A percentile compares a stretch with the other conserved stretches of the same genome.
phyloP scores from a whole-genome alignment of 2,888 invertebrate species.

The Apeira syringaria region DNA sequence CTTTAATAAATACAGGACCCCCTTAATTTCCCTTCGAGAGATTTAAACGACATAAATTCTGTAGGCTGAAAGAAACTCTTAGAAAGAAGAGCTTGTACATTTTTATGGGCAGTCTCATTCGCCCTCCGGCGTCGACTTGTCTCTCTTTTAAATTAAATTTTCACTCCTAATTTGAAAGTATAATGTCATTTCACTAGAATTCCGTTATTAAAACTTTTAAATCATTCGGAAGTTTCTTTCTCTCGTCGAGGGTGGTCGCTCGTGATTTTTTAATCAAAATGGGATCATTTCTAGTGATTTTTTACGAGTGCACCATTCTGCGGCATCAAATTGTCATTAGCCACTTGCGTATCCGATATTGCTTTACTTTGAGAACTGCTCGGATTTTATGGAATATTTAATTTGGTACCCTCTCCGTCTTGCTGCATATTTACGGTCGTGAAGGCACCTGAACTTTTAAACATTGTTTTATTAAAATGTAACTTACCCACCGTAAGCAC shows the following conservation, averaged over 20 bases:
- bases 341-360: conserved; percentile 80
- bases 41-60: conserved; percentile 80
- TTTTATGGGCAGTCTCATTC: conserved; percentile 80
- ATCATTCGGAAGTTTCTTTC: conserved; percentile 77
- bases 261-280: conserved; percentile 83
- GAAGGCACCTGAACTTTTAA: conserved; percentile 12
- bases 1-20: conserved; percentile 78
- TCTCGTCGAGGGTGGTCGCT: conserved; percentile 61
- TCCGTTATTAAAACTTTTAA: conserved; percentile 84
- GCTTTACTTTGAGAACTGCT: conserved; percentile 74
- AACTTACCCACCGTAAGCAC: too few species aligned
- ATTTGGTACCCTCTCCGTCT: conserved; percentile 55
- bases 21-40: conserved; percentile 79
- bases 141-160: conserved; percentile 85
- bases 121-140: conserved; percentile 75
- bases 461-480: conserved; percentile 20
- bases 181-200: conserved; percentile 84
- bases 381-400: conserved; percentile 74
- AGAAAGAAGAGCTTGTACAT: conserved; percentile 80
- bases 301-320: conserved; percentile 78
- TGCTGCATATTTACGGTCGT: conserved; percentile 40
- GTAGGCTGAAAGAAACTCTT: conserved; percentile 78
- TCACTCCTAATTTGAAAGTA: conserved; percentile 85
- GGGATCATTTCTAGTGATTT: conserved; percentile 81
- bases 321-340: conserved; percentile 80